These are phyloP conservation scores for Cephus pygmeus DNA, from an alignment of 2,888 invertebrate genomes.

Conservation along the genomic window DNA sequence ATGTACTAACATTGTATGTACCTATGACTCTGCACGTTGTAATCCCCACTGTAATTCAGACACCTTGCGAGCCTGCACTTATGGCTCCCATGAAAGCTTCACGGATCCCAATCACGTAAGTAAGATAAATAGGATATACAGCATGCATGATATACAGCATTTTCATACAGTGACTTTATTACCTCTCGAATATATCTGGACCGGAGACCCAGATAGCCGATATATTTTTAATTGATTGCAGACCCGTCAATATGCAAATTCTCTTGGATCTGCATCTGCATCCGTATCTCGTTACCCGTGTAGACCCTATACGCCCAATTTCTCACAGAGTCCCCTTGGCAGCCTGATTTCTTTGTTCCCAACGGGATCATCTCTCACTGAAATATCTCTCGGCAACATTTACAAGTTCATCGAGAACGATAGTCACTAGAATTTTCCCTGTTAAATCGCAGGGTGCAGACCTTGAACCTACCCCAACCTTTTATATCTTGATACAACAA, in stretches of 20 bases:
- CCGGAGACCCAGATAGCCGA: background rate
- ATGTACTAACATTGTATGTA: background rate
- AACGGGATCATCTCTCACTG: background rate
- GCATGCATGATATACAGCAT: background rate
- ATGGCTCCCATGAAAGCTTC: background rate
- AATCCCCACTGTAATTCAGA: background rate
- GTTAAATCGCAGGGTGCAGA: background rate
- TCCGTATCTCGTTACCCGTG: background rate
- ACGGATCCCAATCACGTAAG: background rate
- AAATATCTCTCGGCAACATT: background rate
- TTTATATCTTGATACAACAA: slow-evolving; percentile 55
- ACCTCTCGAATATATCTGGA: background rate
- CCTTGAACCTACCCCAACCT: slow-evolving; percentile 49
- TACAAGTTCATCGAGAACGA: background rate
- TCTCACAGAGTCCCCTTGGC: background rate
- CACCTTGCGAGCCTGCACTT: background rate
- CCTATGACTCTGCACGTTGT: background rate
- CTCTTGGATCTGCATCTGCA: background rate
- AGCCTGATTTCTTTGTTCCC: background rate
- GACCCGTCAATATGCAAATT: background rate
- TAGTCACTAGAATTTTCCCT: background rate
- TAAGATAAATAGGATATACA: background rate
- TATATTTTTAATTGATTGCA: background rate
- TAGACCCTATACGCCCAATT: background rate
- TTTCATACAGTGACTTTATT: background rate